Base-by-base conservation (phyloP, 2,888 invertebrate genomes). In the Sinopyrophorus schimmeli region DNA sequence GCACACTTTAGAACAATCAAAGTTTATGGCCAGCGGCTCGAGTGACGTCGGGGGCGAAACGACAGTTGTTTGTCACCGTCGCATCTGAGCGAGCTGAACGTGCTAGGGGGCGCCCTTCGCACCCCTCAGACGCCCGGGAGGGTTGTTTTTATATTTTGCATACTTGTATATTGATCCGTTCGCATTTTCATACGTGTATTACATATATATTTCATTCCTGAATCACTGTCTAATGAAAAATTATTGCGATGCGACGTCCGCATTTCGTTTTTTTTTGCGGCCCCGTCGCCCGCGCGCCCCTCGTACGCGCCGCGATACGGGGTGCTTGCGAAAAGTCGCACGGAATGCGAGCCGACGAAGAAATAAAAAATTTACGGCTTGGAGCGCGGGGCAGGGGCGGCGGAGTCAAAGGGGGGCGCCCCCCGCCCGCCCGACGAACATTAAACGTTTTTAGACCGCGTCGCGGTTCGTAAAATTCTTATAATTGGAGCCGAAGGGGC, bases 41-140 rank as follows among this genome's bases (percentile, higher is more conserved):
- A 55, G 44, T 50, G 53, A 52, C 61, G 63, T 58, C 60, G 54
- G 52, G 60, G 59, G 59, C 56, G 62, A 66, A 64, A 65, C 67
- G 66, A 66, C 68, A 67, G 67, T 68, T 68, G 68, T 69, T 69
- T 67, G 68, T 67, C 67, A 68, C 67, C 62, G 60, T 59, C 55
- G n/a, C 61, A 62, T 61, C 60, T 63, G 60, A 58, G 21, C 7
- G 55, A 58, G 59, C 51, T 54, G 46, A 54, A 59, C 54, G 58
- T 53, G 57, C 44, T 48, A 52, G 48, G 56, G 55, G 55, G 44
- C n/a, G n/a, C 57, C 54, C 57, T 54, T 50, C 47, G 51, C 52
- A 47, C 55, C 50, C 44, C 54, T 23, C 53, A 49, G 55, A 53
- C 55, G 54, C 55, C 57, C 55, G 41, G 55, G 61, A 63, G 66